Evolutionary conservation across 1,140 invertebrate genomes (phyloP).

Genomic region (Antheraea pernyi): DNA sequence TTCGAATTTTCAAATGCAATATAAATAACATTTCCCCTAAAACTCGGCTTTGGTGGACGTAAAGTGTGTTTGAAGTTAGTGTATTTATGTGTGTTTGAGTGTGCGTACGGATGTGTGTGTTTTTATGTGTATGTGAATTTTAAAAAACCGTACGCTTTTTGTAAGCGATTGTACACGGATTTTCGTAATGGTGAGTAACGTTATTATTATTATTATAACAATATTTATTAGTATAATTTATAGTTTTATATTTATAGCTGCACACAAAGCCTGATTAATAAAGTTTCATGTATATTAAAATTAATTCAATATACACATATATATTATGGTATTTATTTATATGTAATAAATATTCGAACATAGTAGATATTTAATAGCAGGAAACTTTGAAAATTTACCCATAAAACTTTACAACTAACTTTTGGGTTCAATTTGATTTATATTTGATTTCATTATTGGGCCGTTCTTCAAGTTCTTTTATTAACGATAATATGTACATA

Average conservation of each 20-base stretch:
- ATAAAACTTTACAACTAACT: too few species aligned
- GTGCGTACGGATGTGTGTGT: slow-evolving; percentile 13
- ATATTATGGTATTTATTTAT: too few species aligned
- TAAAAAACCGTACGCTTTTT: slow-evolving; percentile 7
- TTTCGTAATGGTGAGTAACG: slow-evolving; percentile 33
- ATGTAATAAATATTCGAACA: too few species aligned
- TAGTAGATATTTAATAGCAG: too few species aligned
- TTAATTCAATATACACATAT: too few species aligned
- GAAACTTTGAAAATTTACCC: too few species aligned
- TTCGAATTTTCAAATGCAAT: background rate
- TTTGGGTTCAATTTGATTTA: too few species aligned
- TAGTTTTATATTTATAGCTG: background rate
- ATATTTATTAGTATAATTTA: background rate
- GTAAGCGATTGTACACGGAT: slow-evolving; percentile 32
- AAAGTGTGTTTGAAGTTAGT: background rate
- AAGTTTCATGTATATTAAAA: too few species aligned
- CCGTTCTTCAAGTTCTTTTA: too few species aligned
- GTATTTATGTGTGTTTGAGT: slow-evolving; percentile 15
- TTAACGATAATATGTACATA: too few species aligned
- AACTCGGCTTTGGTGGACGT: background rate
- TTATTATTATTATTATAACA: background rate
- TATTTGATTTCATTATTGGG: too few species aligned
- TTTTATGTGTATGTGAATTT: slow-evolving; percentile 4
- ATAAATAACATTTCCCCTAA: background rate
- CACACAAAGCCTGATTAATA: too few species aligned